Percentiles rank a stretch among this genome's conserved stretches.
These are phyloP conservation scores for Perdix hodgsoniae DNA, from an alignment of 2,797 vertebrate genomes.

Conservation along the genomic window DNA sequence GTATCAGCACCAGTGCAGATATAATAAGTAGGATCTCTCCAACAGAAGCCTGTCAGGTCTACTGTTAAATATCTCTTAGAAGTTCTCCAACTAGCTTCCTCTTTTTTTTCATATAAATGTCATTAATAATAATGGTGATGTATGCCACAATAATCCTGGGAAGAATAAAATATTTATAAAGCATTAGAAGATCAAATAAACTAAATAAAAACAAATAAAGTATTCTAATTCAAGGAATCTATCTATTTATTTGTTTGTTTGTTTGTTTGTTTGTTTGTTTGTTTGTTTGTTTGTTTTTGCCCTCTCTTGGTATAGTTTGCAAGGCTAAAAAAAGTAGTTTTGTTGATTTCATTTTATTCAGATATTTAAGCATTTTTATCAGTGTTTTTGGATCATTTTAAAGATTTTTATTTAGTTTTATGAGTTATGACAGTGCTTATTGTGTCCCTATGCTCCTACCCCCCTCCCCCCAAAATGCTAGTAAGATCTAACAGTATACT, in stretches of 20 bases:
- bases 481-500: neutral
- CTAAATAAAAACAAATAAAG: neutral
- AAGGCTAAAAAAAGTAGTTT: neutral
- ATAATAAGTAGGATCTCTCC: neutral
- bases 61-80: neutral
- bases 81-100: neutral
- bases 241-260: neutral
- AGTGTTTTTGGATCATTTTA: neutral
- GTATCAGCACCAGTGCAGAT: neutral
- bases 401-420: neutral
- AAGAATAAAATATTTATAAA: slow-evolving; percentile 27
- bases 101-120: neutral
- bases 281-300: neutral
- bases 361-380: neutral
- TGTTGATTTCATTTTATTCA: neutral
- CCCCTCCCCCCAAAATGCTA: accelerated
- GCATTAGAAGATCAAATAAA: neutral
- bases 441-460: neutral
- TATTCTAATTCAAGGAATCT: neutral
- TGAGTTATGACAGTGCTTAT: neutral
- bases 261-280: no score
- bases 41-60: neutral
- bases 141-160: neutral
- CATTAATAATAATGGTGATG: neutral
- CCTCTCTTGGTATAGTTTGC: neutral